phyloP scores from a whole-genome alignment of 2,113 vertebrate species.

The Panurus biarmicus region DNA sequence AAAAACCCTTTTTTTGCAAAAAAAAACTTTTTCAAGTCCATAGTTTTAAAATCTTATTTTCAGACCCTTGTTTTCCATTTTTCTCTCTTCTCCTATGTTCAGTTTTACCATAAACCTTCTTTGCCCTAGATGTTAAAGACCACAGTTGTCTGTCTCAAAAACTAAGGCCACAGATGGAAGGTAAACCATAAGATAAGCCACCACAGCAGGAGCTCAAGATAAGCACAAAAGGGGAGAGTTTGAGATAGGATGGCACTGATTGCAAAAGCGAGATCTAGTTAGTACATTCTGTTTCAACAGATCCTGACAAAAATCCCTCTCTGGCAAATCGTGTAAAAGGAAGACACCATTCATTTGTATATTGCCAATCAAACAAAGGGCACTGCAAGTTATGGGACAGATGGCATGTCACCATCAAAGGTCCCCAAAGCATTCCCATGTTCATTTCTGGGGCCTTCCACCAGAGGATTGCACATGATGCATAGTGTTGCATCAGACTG shows the following conservation, averaged over 20 bases:
- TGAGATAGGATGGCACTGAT: background rate
- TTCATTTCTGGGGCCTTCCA: background rate
- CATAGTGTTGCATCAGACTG: background rate
- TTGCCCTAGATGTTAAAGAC: background rate
- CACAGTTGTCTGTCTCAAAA: background rate
- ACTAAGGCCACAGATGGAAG: background rate
- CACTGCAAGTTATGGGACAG: background rate
- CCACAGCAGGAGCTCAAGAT: background rate
- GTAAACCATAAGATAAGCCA: background rate
- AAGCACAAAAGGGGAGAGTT: background rate
- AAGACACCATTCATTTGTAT: background rate
- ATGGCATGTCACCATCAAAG: background rate
- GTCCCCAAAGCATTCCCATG: too few relatives aligned
- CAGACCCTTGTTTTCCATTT: background rate
- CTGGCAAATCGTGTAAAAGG: background rate
- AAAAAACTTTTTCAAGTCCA: background rate
- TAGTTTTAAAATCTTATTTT: background rate
- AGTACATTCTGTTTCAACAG: background rate
- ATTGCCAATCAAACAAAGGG: background rate
- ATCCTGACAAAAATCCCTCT: background rate
- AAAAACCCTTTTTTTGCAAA: too few relatives aligned
- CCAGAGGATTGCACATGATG: background rate
- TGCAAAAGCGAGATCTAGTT: background rate
- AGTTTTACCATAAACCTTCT: background rate
- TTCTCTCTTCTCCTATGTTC: background rate